A percentile compares a stretch with the other conserved stretches of the same genome.
Evolutionary conservation across 23 tunicate genomes (phyloP).

Genomic region (Trididemnum clinides): DNA sequence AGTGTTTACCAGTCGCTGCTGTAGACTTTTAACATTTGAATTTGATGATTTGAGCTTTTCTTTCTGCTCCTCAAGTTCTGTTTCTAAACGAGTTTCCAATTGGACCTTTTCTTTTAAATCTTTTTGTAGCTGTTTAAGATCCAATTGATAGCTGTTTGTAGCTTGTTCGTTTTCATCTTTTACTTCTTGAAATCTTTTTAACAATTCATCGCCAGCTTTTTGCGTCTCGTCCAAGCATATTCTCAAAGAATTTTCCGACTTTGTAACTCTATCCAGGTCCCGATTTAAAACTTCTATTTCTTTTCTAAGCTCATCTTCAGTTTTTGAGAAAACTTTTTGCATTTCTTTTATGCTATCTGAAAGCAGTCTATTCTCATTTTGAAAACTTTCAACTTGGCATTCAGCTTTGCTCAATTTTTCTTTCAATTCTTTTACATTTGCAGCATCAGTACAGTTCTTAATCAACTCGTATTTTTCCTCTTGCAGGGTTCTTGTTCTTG

Average conservation of each 20-base stretch:
- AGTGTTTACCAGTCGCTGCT: background rate
- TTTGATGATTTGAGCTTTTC: background rate
- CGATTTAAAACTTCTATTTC: slow-evolving; percentile 21
- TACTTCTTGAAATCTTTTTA: background rate
- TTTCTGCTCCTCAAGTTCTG: background rate
- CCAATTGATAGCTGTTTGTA: background rate
- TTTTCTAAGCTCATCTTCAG: background rate
- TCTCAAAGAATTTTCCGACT: background rate
- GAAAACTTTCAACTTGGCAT: background rate
- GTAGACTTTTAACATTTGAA: background rate
- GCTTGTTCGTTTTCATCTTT: slow-evolving; percentile 18
- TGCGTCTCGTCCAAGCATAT: slow-evolving; percentile 35
- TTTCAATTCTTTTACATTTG: background rate
- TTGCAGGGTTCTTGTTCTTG: slow-evolving; percentile 22
- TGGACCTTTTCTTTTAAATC: background rate
- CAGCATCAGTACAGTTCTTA: background rate
- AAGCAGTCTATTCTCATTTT: slow-evolving; percentile 23
- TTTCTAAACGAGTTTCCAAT: background rate
- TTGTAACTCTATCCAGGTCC: background rate
- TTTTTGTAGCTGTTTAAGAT: background rate
- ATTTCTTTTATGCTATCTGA: background rate
- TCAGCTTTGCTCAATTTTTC: background rate
- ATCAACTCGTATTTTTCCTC: slow-evolving; percentile 56
- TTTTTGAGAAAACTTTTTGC: background rate
- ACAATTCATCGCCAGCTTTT: slow-evolving; percentile 28